Conservation (phyloP, 1,140 invertebrate species). For the Drosophila simulans region DNA sequence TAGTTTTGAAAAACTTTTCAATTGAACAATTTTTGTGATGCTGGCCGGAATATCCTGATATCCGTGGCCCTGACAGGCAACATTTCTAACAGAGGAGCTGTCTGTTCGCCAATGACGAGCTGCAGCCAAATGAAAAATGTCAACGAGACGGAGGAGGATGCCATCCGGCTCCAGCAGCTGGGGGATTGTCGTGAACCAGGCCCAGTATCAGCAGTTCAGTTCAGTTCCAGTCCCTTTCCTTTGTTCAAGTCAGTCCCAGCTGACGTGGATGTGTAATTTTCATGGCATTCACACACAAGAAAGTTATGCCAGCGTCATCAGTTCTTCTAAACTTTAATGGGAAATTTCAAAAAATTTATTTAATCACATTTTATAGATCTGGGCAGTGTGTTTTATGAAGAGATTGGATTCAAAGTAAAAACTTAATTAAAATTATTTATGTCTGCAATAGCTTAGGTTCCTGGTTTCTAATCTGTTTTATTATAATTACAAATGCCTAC, state of each 20-base stretch:
- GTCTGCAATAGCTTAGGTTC: too few relatives aligned
- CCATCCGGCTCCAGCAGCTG: constrained; percentile 5
- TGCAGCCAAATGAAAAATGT: constrained; percentile 36
- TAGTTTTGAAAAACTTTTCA: constrained; percentile 2
- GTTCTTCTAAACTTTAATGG: neutral
- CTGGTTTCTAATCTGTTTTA: too few relatives aligned
- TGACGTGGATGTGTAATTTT: constrained; percentile 12
- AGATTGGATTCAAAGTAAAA: neutral
- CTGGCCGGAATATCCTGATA: constrained; percentile 10
- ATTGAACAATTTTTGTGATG: constrained; percentile 10
- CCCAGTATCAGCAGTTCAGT: constrained; percentile 13
- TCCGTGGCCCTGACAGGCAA: constrained; percentile 5
- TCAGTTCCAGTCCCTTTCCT: constrained; percentile 9
- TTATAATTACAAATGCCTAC: too few relatives aligned
- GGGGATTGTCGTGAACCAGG: constrained; percentile 2
- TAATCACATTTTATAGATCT: neutral
- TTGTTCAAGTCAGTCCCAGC: constrained; percentile 24
- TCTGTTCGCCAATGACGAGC: constrained; percentile 11
- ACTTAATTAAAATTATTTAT: too few relatives aligned
- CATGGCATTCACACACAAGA: constrained; percentile 2
- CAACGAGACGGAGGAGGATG: constrained; percentile 29
- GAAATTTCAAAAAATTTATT: neutral
- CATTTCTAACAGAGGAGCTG: constrained; percentile 10
- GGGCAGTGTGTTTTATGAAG: neutral
- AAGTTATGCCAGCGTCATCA: neutral